Conservation (phyloP, 2,888 invertebrate genomes). For the Podotricha telesiphe region DNA sequence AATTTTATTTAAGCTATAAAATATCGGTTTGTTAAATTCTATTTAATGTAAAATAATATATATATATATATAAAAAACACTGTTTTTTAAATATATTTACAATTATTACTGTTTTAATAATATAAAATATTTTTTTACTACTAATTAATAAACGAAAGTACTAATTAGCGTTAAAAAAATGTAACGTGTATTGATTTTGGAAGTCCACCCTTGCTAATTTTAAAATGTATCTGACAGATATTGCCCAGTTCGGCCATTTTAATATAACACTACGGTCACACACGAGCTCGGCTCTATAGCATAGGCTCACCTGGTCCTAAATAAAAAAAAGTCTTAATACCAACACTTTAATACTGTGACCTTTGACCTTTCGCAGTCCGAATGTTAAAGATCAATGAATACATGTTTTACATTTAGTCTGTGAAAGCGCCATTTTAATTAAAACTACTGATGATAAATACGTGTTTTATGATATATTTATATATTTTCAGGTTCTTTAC, state of each 20-base stretch:
- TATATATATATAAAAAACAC: background rate
- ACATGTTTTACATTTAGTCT: slow-evolving; percentile 2
- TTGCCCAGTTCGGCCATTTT: slow-evolving; percentile 31
- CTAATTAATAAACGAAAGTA: background rate
- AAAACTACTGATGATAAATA: slow-evolving; percentile 10
- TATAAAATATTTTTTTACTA: background rate
- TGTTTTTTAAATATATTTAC: background rate
- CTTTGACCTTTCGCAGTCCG: background rate
- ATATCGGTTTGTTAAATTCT: background rate
- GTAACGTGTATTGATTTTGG: slow-evolving; percentile 15
- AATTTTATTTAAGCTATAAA: background rate
- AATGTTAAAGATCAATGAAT: slow-evolving; percentile 17
- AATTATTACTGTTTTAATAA: background rate
- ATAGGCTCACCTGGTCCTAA: background rate
- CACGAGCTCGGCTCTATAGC: slow-evolving; percentile 11
- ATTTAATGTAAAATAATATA: background rate
- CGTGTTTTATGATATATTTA: too few relatives aligned
- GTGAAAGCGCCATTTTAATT: slow-evolving; percentile 14
- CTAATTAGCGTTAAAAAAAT: background rate
- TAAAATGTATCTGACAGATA: slow-evolving; percentile 16
- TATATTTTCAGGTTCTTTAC: background rate
- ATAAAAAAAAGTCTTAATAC: slow-evolving; percentile 14
- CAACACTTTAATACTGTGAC: slow-evolving; percentile 9
- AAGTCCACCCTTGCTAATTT: slow-evolving; percentile 5
- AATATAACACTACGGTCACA: slow-evolving; percentile 29